Evolutionary conservation across 2,888 invertebrate species (phyloP).

Genomic region (Hirtodrosophila trivittata): DNA sequence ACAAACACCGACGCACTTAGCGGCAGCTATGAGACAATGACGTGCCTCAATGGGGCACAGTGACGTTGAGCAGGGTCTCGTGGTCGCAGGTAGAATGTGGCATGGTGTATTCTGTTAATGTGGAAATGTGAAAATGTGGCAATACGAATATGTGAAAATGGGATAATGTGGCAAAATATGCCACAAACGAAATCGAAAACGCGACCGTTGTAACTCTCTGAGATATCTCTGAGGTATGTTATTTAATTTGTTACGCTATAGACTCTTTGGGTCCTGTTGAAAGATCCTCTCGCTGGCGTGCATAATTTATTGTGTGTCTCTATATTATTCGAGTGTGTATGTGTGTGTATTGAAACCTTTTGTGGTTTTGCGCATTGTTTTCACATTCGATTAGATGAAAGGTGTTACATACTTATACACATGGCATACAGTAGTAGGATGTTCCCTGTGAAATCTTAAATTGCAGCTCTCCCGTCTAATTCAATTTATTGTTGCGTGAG

Average conservation of each 20-base stretch:
- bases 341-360: conserved; percentile 24
- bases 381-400: conserved; percentile 61
- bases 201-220: conserved; percentile 40
- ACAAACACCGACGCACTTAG: too few relatives aligned
- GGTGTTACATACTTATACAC: conserved; percentile 51
- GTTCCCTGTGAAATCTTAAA: conserved; percentile 77
- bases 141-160: conserved; percentile 1
- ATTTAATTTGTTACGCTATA: conserved; percentile 73
- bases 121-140: conserved; percentile 32
- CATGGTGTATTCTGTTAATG: conserved; percentile 10
- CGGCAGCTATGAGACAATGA: conserved; percentile 8
- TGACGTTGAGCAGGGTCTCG: conserved; percentile 57
- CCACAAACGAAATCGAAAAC: conserved; percentile 69
- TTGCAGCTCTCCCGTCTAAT: conserved; percentile 56
- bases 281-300: conserved; percentile 66
- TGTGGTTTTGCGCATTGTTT: conserved; percentile 68
- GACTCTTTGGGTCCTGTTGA: conserved; percentile 48
- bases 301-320: conserved; percentile 68
- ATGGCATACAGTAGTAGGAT: too few relatives aligned
- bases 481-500: conserved; percentile 69
- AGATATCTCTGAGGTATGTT: conserved; percentile 47
- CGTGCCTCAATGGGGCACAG: conserved; percentile 33
- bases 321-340: not conserved
- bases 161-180: conserved; percentile 36
- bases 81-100: conserved; percentile 44